A percentile compares a stretch with the other conserved stretches of the same genome.
These are phyloP conservation scores for Clamator glandarius DNA, from an alignment of 2,797 vertebrate species.

Conservation along the genomic window DNA sequence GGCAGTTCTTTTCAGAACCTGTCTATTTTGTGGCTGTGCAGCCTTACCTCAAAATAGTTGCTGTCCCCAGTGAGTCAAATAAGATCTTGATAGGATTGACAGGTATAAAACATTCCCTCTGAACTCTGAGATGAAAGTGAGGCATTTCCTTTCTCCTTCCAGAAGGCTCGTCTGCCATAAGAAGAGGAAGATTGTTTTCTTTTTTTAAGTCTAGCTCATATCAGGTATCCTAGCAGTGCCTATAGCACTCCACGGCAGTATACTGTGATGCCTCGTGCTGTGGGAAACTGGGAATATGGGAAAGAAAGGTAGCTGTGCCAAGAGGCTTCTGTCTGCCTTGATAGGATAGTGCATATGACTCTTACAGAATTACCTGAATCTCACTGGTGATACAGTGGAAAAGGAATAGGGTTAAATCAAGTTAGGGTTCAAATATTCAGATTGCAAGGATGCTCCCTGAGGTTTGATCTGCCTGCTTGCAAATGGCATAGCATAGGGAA, in stretches of 20 bases:
- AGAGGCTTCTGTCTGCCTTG: neutral
- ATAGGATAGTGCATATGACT: neutral
- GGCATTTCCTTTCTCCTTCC: slow-evolving; percentile 12
- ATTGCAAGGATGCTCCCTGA: neutral
- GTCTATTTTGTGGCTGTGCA: neutral
- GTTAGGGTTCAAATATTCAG: neutral
- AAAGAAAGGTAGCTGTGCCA: neutral
- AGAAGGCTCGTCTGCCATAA: neutral
- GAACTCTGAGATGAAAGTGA: slow-evolving; percentile 61
- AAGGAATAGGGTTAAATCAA: neutral
- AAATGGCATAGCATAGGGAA: neutral
- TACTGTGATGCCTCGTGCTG: neutral
- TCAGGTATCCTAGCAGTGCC: neutral
- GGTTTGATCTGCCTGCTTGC: neutral
- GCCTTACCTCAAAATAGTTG: neutral
- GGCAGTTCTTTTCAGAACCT: neutral
- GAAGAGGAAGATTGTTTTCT: neutral
- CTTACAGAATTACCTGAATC: neutral
- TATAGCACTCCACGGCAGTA: neutral
- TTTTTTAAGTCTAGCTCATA: neutral
- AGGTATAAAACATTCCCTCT: slow-evolving; percentile 61
- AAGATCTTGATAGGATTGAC: neutral
- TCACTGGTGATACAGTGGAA: neutral
- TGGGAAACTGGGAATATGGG: neutral
- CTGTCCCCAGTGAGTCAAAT: neutral